These are phyloP conservation scores for Meloe dianella DNA, from an alignment of 2,888 invertebrate species.

Conservation along the genomic window DNA sequence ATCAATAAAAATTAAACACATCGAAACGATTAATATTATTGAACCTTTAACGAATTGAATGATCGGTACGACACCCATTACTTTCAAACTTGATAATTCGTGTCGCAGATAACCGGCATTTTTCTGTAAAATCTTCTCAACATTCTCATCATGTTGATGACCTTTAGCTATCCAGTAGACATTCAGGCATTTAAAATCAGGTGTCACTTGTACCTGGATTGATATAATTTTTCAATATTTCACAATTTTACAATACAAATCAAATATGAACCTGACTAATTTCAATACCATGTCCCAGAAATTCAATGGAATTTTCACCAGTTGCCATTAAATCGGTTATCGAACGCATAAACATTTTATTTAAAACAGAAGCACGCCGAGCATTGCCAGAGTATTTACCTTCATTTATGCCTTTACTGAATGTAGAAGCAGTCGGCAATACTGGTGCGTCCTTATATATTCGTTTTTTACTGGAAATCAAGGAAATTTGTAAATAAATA, in stretches of 20 bases:
- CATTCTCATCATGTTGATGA: slow-evolving; percentile 60
- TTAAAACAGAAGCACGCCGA: slow-evolving; percentile 71
- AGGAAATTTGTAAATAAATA: slow-evolving; percentile 4
- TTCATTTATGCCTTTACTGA: slow-evolving; percentile 58
- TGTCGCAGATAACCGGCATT: slow-evolving; percentile 70
- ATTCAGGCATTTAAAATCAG: slow-evolving; percentile 71
- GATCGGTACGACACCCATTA: slow-evolving; percentile 78
- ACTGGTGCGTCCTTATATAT: slow-evolving; percentile 46
- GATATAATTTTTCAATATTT: slow-evolving; percentile 15
- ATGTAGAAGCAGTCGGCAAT: slow-evolving; percentile 42
- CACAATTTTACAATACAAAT: not conserved
- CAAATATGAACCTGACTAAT: slow-evolving; percentile 66
- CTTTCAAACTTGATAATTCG: slow-evolving; percentile 72
- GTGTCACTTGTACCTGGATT: slow-evolving; percentile 68
- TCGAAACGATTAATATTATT: not conserved
- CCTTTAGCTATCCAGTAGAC: slow-evolving; percentile 76
- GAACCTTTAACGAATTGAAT: slow-evolving; percentile 75
- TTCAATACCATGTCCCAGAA: slow-evolving; percentile 73
- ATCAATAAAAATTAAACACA: not conserved
- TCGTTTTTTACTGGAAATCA: slow-evolving; percentile 43
- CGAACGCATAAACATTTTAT: slow-evolving; percentile 81
- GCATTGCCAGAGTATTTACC: slow-evolving; percentile 64
- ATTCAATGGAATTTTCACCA: slow-evolving; percentile 67
- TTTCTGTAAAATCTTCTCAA: slow-evolving; percentile 63
- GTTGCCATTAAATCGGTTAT: slow-evolving; percentile 81